Conservation (phyloP, 2,797 vertebrate species). For the Peromyscus nudipes region DNA sequence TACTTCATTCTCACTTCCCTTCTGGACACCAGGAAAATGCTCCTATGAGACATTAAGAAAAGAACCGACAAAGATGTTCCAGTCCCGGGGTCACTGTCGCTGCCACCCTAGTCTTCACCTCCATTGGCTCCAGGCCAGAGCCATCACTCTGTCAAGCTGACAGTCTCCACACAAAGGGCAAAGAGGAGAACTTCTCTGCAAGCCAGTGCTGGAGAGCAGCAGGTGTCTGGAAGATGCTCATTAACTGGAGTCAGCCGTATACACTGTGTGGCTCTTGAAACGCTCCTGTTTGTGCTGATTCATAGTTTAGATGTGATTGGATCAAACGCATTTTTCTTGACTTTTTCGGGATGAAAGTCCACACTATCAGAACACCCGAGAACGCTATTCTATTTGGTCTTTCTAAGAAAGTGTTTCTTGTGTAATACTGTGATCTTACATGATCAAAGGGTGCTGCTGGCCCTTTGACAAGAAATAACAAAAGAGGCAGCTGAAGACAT, state of each 20-base stretch:
- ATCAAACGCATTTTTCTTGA: conserved; percentile 23
- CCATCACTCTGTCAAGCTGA: not conserved
- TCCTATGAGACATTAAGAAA: not conserved
- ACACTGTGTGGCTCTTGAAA: not conserved
- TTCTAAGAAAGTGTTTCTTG: conserved; percentile 47
- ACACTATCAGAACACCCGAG: not conserved
- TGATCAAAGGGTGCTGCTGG: conserved; percentile 64
- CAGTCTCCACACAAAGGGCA: not conserved
- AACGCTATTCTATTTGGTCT: conserved; percentile 32
- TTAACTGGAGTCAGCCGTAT: not conserved
- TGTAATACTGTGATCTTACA: conserved; percentile 40
- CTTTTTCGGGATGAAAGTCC: conserved; percentile 31
- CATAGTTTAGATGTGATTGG: not conserved
- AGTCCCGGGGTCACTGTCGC: not conserved
- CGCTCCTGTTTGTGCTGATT: not conserved
- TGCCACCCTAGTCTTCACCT: not conserved
- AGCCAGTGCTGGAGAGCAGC: not conserved
- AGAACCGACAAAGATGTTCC: not conserved
- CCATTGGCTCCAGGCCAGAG: not conserved
- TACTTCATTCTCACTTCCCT: not conserved
- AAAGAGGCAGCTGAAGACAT: conserved; percentile 39
- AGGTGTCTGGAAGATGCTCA: not conserved
- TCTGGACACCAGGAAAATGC: conserved; percentile 21
- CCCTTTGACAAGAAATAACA: conserved; percentile 72
- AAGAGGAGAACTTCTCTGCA: not conserved